Evolutionary conservation across 2,888 invertebrate species (phyloP).

Genomic region (Synergus umbraculus): DNA sequence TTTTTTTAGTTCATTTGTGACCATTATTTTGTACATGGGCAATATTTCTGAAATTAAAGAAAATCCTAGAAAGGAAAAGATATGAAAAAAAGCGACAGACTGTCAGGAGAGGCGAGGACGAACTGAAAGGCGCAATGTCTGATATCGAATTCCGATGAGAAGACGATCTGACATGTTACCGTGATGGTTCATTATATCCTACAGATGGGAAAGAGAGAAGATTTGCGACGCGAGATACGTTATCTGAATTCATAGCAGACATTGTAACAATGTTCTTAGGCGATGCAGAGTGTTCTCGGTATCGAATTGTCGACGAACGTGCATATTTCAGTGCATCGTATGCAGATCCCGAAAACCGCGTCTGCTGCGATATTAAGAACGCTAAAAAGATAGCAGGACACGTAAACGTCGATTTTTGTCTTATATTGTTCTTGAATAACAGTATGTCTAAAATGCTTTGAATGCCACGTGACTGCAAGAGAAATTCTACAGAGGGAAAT

Average conservation of each 20-base stretch:
- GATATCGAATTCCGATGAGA: conserved; percentile 65
- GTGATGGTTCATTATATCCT: conserved; percentile 58
- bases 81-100: conserved; percentile 52
- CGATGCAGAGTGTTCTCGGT: conserved; percentile 34
- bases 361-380: conserved; percentile 62
- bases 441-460: not conserved
- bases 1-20: not conserved
- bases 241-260: conserved; percentile 68
- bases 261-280: conserved; percentile 60
- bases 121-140: conserved; percentile 47
- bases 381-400: conserved; percentile 61
- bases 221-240: conserved; percentile 64
- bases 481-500: not conserved
- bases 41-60: not conserved
- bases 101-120: conserved; percentile 49
- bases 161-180: conserved; percentile 61
- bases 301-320: conserved; percentile 56
- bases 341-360: conserved; percentile 52
- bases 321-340: conserved; percentile 44
- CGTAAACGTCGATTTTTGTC: not conserved
- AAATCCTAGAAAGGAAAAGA: not conserved
- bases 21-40: not conserved
- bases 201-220: conserved; percentile 43
- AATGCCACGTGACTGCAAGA: not conserved
- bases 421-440: not conserved